Percentiles rank a stretch among this genome's conserved stretches.
Conservation (phyloP, 1,140 invertebrate species). For the Trichogramma pretiosum region DNA sequence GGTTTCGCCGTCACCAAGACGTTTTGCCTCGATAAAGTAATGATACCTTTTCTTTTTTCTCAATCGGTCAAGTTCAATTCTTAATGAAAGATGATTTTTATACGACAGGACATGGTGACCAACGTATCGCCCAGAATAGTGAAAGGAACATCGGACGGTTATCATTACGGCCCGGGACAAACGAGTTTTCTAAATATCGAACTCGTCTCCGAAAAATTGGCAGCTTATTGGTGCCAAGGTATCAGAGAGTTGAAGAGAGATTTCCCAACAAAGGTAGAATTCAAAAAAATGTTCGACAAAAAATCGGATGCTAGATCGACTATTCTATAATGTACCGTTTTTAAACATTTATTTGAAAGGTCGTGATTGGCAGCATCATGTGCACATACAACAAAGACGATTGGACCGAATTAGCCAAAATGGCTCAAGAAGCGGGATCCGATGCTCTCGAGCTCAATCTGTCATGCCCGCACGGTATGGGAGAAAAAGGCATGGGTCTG, state of each 20-base stretch:
- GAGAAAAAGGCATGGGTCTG: conserved; percentile 92
- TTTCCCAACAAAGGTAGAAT: conserved; percentile 70
- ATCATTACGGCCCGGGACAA: conserved; percentile 88
- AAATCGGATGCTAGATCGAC: conserved; percentile 38
- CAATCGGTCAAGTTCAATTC: not conserved
- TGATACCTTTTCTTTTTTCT: not conserved
- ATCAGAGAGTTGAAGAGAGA: conserved; percentile 85
- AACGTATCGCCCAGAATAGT: conserved; percentile 96
- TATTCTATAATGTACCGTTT: not conserved
- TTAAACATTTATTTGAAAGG: conserved; percentile 42
- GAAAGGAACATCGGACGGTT: conserved; percentile 83
- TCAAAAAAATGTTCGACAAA: not conserved
- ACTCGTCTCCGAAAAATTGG: conserved; percentile 93
- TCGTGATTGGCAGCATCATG: conserved; percentile 96
- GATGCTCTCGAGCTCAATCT: conserved; percentile 94
- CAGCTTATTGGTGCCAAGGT: conserved; percentile 85
- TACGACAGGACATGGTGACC: conserved; percentile 75
- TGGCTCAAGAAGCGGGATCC: conserved; percentile 75
- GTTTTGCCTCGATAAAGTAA: conserved; percentile 85
- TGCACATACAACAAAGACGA: conserved; percentile 80
- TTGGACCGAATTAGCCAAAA: conserved; percentile 75
- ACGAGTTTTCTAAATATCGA: conserved; percentile 96
- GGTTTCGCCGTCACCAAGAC: conserved; percentile 95
- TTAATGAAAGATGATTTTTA: not conserved
- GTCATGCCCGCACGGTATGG: conserved; percentile 98